A percentile compares a stretch with the other conserved stretches of the same genome.
phyloP scores from a whole-genome alignment of 2,113 vertebrate genomes.

The Narcine bancroftii region DNA sequence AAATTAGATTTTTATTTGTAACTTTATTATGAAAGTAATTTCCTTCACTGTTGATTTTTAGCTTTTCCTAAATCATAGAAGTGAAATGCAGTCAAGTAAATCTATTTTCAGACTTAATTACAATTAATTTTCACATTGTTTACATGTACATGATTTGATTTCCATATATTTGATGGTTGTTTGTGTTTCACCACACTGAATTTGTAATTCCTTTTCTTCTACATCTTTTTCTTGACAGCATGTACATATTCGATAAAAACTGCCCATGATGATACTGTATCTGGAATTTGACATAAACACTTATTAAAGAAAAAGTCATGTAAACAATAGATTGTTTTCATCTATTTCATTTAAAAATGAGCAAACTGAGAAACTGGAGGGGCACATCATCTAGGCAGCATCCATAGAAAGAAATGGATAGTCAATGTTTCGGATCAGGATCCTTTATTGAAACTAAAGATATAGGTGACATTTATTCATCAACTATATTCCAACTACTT shows the following conservation, averaged over 20 bases:
- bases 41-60: not conserved
- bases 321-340: not conserved
- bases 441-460: too few species aligned
- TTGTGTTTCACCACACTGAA: not conserved
- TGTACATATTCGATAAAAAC: not conserved
- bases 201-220: not conserved
- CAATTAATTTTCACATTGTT: not conserved
- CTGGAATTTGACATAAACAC: not conserved
- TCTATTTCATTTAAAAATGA: not conserved
- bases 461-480: too few species aligned
- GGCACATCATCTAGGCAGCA: too few species aligned
- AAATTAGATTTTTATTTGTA: not conserved
- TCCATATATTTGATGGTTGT: not conserved
- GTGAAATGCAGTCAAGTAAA: not conserved
- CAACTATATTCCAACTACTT: too few species aligned
- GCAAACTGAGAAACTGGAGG: too few species aligned
- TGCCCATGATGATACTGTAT: not conserved
- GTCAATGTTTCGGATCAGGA: too few species aligned
- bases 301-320: not conserved
- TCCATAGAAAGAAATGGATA: too few species aligned
- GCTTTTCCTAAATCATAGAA: not conserved
- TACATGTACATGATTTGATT: slow-evolving; percentile 24
- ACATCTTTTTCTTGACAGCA: not conserved
- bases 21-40: not conserved
- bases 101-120: not conserved